Evolutionary conservation across 2,888 invertebrate genomes (phyloP), one percentile per base, ranked within the genome.

Genomic region (Limnephilus auricula): DNA sequence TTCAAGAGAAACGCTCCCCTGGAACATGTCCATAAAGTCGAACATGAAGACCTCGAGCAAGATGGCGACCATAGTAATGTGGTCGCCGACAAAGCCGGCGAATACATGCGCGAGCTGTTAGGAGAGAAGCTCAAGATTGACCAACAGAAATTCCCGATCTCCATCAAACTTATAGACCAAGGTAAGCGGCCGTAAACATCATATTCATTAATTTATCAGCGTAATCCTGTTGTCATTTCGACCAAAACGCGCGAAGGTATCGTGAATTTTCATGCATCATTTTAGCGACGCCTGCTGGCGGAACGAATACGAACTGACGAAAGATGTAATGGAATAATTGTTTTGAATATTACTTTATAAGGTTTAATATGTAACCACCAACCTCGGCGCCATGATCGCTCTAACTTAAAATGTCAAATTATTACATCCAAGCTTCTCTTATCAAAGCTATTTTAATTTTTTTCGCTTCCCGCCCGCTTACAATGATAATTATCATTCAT

Each of bases 91-190:
- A 98, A 97, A 95, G 97, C 97, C 94, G 97, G 96, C 90, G 98
- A 98, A 95, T 98, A 98, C 94, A 97, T 98, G 94, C 96, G 97
- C 34, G 98, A 98, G 94, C 95, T 98, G 91, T 94, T 98, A 92
- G 96, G 97, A 88, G 98, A 98, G 94, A 97, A 97, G 94, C 96
- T 97, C 92, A 96, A 96, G 93, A 95, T 98, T 93, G 97, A 96
- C 93, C 95, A 96, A 93, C 95, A 96, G 89, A 97, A 97, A 94
- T 97, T 97, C 94, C 97, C 97, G 31, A 96, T 97, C 93, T 97
- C 97, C 12, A 95, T 96, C 45, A 96, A 97, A 93, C 96, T 98
- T 82, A 96, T 98, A 93, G 98, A 98, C 94, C 96, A 97, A 96
- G 98, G 98, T 98, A 96, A 50, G 80, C 25, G 5, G 25, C 25